Evolutionary conservation across 35 echinoderm and acorn worm species (phyloP).

Genomic region (Strongylocentrotus purpuratus): DNA sequence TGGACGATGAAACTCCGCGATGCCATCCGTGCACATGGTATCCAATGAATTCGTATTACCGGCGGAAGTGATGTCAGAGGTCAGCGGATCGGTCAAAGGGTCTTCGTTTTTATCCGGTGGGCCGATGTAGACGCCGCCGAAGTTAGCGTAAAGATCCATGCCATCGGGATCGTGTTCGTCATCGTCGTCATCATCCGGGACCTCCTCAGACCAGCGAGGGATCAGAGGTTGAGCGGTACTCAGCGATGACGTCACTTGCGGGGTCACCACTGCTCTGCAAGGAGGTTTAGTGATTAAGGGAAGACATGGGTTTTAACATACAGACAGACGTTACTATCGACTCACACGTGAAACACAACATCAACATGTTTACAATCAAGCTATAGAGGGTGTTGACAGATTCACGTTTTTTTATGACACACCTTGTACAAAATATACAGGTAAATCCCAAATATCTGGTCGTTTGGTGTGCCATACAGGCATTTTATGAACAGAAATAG

Average conservation of each 20-base stretch:
- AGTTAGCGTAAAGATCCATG: constrained; percentile 67
- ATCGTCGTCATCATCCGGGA: constrained; percentile 20
- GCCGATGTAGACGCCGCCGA: constrained; percentile 81
- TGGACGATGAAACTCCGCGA: constrained; percentile 76
- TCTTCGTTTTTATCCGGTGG: constrained; percentile 54
- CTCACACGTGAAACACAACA: not conserved
- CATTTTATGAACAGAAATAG: no score
- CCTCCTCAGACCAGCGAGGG: constrained; percentile 41
- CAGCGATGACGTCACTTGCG: not conserved
- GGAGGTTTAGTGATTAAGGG: constrained; percentile 20
- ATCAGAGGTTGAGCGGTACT: not conserved
- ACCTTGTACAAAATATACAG: no score
- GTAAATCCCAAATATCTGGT: no score
- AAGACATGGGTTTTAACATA: constrained; percentile 37
- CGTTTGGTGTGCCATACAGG: no score
- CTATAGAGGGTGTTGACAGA: no score
- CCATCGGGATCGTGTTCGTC: not conserved
- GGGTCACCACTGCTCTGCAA: constrained; percentile 43
- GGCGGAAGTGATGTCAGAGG: not conserved
- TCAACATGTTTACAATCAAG: no score
- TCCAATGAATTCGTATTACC: constrained; percentile 48
- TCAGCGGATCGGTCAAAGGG: not conserved
- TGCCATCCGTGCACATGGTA: constrained; percentile 52
- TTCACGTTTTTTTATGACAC: no score
- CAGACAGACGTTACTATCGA: not conserved